Conservation (phyloP, 2,797 vertebrate genomes). For the Orientallactaga sibirica region DNA sequence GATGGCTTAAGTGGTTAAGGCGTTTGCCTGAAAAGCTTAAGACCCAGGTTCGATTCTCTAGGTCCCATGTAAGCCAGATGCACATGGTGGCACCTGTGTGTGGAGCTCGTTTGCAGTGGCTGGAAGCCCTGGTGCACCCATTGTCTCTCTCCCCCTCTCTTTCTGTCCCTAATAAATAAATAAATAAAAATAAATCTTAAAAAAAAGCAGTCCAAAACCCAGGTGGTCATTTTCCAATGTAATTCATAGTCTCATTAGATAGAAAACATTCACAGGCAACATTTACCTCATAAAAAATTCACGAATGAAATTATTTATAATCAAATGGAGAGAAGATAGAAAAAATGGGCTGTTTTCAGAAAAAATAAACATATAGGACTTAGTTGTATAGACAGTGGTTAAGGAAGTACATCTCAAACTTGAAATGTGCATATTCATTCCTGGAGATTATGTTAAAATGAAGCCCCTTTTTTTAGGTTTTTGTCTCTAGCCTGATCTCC, state of each 20-base stretch:
- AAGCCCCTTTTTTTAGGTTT: not conserved
- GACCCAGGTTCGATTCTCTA: too few species aligned
- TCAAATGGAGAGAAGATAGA: constrained; percentile 29
- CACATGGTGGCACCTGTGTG: too few species aligned
- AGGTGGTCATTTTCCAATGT: constrained; percentile 40
- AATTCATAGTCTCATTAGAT: not conserved
- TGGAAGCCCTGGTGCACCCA: too few species aligned
- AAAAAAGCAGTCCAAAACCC: not conserved
- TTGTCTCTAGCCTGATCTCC: not conserved
- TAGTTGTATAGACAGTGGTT: not conserved
- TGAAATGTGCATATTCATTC: not conserved
- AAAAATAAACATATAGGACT: not conserved
- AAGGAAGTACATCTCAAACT: not conserved
- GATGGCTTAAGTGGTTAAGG: too few species aligned
- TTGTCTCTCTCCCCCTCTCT: too few species aligned
- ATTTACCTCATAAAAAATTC: constrained; percentile 51
- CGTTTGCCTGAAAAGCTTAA: too few species aligned
- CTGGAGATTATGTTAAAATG: not conserved
- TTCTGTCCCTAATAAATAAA: too few species aligned
- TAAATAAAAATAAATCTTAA: too few species aligned
- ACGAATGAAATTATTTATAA: constrained; percentile 33
- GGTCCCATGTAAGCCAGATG: too few species aligned
- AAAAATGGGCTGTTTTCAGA: constrained; percentile 9
- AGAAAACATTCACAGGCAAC: constrained; percentile 9
- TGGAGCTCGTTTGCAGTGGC: too few species aligned